Evolutionary conservation across 2,113 vertebrate genomes (phyloP).

Genomic region (Tyrannus savana): DNA sequence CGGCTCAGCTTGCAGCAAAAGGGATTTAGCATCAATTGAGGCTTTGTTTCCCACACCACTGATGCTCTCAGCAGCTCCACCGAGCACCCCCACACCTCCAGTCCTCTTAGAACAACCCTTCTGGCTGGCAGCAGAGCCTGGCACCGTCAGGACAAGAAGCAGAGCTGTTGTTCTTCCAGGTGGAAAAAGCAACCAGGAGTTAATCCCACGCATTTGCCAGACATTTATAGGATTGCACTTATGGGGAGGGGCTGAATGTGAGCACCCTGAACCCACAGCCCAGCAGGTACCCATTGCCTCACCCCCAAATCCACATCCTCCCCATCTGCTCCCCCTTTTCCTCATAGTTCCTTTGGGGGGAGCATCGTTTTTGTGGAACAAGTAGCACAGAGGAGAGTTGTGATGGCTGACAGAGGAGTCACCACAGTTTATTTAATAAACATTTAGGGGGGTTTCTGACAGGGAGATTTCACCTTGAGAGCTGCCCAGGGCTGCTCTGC

Average conservation of each 20-base stretch:
- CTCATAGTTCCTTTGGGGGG: background rate
- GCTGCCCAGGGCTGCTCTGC: background rate
- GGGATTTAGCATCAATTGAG: background rate
- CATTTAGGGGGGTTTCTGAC: background rate
- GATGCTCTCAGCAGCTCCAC: background rate
- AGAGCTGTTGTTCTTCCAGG: background rate
- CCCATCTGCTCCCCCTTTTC: background rate
- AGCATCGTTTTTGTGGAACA: background rate
- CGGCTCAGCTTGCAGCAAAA: background rate
- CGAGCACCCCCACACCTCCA: background rate
- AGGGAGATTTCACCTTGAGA: background rate
- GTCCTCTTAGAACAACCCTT: background rate
- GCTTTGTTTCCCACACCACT: background rate
- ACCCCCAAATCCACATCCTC: fast-evolving
- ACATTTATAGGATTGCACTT: background rate
- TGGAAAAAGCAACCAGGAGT: background rate
- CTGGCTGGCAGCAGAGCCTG: background rate
- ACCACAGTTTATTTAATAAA: background rate
- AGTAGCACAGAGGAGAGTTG: no score
- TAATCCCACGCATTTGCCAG: background rate
- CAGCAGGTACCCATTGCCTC: background rate
- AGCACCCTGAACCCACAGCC: background rate
- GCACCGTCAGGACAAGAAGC: background rate
- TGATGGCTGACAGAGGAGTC: background rate
- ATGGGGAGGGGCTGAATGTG: background rate